Percentiles rank a stretch among this genome's conserved stretches.
phyloP scores from a whole-genome alignment of 2,888 invertebrate genomes.

The Amblyjoppa proteus region DNA sequence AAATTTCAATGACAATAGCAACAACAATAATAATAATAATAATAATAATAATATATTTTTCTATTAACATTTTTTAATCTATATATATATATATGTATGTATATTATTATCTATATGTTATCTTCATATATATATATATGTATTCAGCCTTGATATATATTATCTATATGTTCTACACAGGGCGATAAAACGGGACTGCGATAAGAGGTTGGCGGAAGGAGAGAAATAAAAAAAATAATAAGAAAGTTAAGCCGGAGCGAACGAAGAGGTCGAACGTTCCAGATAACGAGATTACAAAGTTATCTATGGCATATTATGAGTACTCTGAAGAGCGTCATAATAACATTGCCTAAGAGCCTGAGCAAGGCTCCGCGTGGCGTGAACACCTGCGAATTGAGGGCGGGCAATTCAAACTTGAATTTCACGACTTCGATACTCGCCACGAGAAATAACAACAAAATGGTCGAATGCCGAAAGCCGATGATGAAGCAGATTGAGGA shows the following conservation, averaged over 20 bases:
- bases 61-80: too few species aligned
- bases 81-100: too few species aligned
- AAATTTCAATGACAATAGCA: background rate
- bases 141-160: too few species aligned
- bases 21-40: background rate
- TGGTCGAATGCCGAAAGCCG: constrained; percentile 59
- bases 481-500: constrained; percentile 70
- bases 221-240: background rate
- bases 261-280: background rate
- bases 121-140: too few species aligned
- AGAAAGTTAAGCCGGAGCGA: background rate
- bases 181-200: background rate
- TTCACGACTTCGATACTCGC: constrained; percentile 78
- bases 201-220: background rate
- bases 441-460: constrained; percentile 31
- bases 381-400: constrained; percentile 53
- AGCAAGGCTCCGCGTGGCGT: constrained; percentile 70
- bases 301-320: constrained; percentile 81
- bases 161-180: background rate
- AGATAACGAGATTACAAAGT: constrained; percentile 32
- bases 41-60: background rate
- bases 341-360: constrained; percentile 81
- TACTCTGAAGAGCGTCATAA: constrained; percentile 80
- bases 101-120: too few species aligned
- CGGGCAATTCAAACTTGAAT: constrained; percentile 74